Evolutionary conservation across 1,140 invertebrate species (phyloP).

Genomic region (Bicyclus anynana): DNA sequence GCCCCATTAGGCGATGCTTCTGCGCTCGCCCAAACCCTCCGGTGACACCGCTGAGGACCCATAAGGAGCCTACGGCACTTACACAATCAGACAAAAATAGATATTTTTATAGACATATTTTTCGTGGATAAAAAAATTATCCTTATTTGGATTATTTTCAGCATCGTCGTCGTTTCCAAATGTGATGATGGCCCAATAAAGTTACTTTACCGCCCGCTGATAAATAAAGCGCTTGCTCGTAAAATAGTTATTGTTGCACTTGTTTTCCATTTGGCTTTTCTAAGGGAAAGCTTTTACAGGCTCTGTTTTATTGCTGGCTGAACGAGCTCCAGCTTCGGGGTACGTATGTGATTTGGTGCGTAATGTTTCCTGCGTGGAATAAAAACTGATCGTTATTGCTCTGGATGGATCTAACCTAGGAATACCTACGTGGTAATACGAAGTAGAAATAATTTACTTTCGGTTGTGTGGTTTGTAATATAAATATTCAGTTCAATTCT

Average conservation of each 20-base stretch:
- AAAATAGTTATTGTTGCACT: conserved; percentile 40
- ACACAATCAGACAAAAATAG: too few relatives aligned
- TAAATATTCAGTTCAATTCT: too few relatives aligned
- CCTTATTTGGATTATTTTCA: too few relatives aligned
- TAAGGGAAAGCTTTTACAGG: conserved; percentile 3
- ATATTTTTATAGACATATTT: too few relatives aligned
- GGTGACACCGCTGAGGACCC: too few relatives aligned
- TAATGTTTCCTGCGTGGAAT: not conserved
- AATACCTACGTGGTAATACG: not conserved
- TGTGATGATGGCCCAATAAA: conserved; percentile 51
- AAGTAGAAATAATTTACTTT: too few relatives aligned
- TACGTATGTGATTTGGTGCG: not conserved
- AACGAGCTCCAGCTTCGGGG: not conserved
- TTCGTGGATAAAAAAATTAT: too few relatives aligned
- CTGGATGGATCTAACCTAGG: not conserved
- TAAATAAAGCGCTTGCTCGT: conserved; percentile 49
- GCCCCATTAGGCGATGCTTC: too few relatives aligned
- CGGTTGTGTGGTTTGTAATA: too few relatives aligned
- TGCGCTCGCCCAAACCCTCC: too few relatives aligned
- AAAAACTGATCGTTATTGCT: not conserved
- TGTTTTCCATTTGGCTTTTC: conserved; percentile 23
- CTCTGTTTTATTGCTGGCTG: not conserved
- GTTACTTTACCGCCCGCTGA: conserved; percentile 56
- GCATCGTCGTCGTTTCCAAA: not conserved
- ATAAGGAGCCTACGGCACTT: too few relatives aligned